Conservation (phyloP, 1,140 invertebrate species). For the Bombus sibiricus region DNA sequence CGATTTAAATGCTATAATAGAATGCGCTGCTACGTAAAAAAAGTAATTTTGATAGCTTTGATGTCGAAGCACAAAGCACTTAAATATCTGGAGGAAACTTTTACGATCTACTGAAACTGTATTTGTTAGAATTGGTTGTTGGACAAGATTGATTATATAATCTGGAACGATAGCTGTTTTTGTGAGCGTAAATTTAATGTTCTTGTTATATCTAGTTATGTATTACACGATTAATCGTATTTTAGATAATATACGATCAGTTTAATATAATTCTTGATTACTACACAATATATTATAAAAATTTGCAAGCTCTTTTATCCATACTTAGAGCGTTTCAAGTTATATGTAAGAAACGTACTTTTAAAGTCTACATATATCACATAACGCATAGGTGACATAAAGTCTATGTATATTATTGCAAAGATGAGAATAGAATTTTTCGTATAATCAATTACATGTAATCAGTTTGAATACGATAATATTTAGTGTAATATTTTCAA, state of each 20-base stretch:
- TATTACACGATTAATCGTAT: no score
- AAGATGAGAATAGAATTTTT: no score
- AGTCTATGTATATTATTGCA: no score
- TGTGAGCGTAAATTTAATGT: neutral
- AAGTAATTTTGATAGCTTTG: neutral
- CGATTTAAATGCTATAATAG: neutral
- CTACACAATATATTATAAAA: neutral
- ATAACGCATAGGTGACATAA: no score
- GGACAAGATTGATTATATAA: neutral
- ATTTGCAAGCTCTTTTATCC: neutral
- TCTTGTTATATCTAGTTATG: neutral
- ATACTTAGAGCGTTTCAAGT: neutral
- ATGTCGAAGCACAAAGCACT: neutral
- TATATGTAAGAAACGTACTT: no score
- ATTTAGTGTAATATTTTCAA: no score
- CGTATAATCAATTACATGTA: no score
- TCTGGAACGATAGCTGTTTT: neutral
- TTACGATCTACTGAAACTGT: neutral
- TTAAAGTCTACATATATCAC: no score
- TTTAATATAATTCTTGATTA: neutral
- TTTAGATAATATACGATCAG: no score
- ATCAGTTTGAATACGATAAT: no score
- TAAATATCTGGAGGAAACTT: neutral
- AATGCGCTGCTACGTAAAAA: neutral
- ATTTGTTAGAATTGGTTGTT: neutral